Evolutionary conservation across 2,888 invertebrate genomes (phyloP), one percentile per base, ranked within the genome.

Genomic region (Xanthorhoe spadicearia): DNA sequence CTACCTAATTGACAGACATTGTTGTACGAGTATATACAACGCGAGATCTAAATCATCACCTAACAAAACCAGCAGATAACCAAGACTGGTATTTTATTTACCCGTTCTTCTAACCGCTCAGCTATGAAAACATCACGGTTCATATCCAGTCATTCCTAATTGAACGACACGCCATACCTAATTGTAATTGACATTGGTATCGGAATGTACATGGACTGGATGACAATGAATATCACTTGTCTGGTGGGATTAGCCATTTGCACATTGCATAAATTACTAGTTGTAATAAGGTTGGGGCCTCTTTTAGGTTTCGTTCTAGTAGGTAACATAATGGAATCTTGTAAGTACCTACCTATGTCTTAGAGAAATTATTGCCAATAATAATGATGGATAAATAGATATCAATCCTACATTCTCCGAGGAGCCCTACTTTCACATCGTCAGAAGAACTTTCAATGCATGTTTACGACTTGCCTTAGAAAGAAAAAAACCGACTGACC

Each of bases 181-280:
- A 67, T 56, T 60, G 55, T 67, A 51, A 56, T 63, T 60, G 60
- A 53, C 63, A 56, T 63, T 60, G 38, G 38, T 58, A 65, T 60
- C 23, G 51, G 35, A 59, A 64, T 68, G 59, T 61, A 61, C 67
- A 67, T 60, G 58, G 64, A 70, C 69, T 62, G 61, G 64, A 60
- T 55, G 65, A 71, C 70, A 72, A 70, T 70, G 72, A 72, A 61
- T 48, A 56, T 58, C 46, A 54, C 15, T 57, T 48, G n/a, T 38
- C 58, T 59, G 18, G 63, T 69, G 67, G 64, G 70, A 64, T 69
- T 23, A 66, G 64, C 66, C 64, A 57, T 63, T 65, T 62, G 56
- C 56, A 62, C 28, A 13, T 15, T 59, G 64, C 55, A 67, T 72
- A 65, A 67, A 72, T 72, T 63, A 70, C 49, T 53, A 54, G 51